Evolutionary conservation across 2,797 vertebrate species (phyloP), one percentile per base, ranked within the genome.

Genomic region (Psittacula derbiana): DNA sequence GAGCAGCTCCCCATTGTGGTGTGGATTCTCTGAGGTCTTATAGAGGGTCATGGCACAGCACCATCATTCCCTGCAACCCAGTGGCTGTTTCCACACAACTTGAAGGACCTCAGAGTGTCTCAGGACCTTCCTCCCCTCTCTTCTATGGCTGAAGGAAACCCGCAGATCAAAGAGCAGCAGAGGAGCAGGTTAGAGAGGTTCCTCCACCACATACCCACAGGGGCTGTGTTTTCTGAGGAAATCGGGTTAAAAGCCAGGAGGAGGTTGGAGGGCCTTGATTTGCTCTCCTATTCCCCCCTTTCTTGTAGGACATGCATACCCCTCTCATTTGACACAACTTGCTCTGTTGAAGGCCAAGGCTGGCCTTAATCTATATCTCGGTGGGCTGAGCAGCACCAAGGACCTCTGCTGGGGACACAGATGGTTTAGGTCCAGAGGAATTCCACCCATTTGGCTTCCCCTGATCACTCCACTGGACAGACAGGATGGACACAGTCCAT

Each of bases 151-250:
- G 40, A 73, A 17, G 13, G 3, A 11, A 82, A 41, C 8, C 5
- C 4, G 33, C 46, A 44, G 87, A n/a, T 8, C 28, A 53, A 61
- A 46, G 69, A 79, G 41, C 1, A 6, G 52, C 27, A 55, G 46
- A 52, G 47, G 21, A 91, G 11, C 19, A 62, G 55, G 23, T 16
- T 16, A 7, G 53, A 46, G 57, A 92, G n/a, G 41, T 11, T 12
- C 4, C 41, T 28, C 6, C 38, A 2, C 4, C 6, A 0, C 53
- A 18, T 0, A 0, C 43, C n/a, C 52, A 21, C 11, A 5, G 4
- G 31, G 18, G 12, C 30, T 57, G 11, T 19, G 36, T 21, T 70
- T 61, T 28, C 64, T 64, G 21, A 49, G 46, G 66, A 79, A 82
- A 62, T 5, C 1, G 2, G 10, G 27, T 71, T 61, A 75, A 75